Evolutionary conservation across 2,797 vertebrate genomes (phyloP).

Genomic region (Trichosurus vulpecula): DNA sequence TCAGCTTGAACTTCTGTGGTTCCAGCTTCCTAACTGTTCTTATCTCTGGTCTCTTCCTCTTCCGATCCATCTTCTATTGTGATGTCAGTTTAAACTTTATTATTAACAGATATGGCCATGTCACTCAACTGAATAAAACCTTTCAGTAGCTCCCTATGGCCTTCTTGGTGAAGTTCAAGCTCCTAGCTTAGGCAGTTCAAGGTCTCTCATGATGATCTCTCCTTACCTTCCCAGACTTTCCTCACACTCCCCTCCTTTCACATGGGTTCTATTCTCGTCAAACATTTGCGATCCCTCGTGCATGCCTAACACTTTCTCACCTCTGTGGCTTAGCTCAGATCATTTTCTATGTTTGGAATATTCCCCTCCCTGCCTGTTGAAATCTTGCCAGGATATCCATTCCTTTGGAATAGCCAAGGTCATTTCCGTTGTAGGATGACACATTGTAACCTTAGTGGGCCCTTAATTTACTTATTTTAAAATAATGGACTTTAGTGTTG

Average conservation of each 20-base stretch:
- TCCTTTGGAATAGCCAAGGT: not conserved
- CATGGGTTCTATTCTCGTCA: not conserved
- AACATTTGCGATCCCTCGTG: too few relatives aligned
- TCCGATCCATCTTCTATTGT: not conserved
- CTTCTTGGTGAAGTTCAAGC: not conserved
- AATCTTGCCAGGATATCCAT: not conserved
- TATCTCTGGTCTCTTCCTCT: not conserved
- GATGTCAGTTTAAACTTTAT: not conserved
- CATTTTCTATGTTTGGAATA: not conserved
- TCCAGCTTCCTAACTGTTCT: not conserved
- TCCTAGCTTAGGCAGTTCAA: not conserved
- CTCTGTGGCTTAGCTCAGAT: not conserved
- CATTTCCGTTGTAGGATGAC: not conserved
- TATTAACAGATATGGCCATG: not conserved
- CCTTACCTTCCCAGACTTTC: not conserved
- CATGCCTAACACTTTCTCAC: too few relatives aligned
- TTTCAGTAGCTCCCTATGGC: not conserved
- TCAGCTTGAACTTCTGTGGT: not conserved
- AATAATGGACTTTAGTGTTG: slow-evolving; percentile 3
- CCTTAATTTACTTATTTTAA: slow-evolving; percentile 20
- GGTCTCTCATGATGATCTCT: not conserved
- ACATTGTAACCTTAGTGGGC: not conserved
- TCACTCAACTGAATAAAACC: not conserved
- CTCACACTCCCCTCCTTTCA: not conserved
- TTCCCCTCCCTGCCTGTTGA: not conserved